These are phyloP conservation scores for Ceriagrion tenellum DNA, from an alignment of 2,888 invertebrate genomes.

Conservation along the genomic window DNA sequence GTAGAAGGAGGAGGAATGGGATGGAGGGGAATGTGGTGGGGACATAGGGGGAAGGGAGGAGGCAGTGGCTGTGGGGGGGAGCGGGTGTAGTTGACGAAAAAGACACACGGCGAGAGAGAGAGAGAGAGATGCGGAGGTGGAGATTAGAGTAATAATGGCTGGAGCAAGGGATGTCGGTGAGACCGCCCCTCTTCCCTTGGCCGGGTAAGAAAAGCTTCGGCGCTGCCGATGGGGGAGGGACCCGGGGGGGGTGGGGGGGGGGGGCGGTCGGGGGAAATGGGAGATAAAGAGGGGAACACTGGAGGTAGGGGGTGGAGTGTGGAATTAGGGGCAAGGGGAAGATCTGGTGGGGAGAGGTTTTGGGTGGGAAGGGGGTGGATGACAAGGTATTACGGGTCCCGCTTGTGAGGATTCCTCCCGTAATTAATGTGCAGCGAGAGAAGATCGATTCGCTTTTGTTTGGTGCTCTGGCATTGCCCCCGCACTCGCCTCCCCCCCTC, in stretches of 20 bases:
- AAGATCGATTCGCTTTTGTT: slow-evolving; percentile 68
- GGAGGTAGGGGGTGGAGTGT: neutral
- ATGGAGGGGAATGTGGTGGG: neutral
- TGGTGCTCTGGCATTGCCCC: slow-evolving; percentile 14
- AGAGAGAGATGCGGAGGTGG: slow-evolving; percentile 51
- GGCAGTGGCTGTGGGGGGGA: neutral
- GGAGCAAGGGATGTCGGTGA: slow-evolving; percentile 28
- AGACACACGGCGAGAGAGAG: neutral
- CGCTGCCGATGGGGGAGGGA: neutral
- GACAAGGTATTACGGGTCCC: slow-evolving; percentile 68
- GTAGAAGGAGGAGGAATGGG: slow-evolving; percentile 11
- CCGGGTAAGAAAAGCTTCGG: slow-evolving; percentile 61
- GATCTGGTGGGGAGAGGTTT: neutral
- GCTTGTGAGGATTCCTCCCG: slow-evolving; percentile 68
- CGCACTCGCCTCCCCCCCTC: neutral
- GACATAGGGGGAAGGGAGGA: neutral
- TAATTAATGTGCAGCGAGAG: slow-evolving; percentile 69
- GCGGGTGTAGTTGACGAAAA: neutral
- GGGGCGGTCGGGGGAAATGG: slow-evolving; percentile 11
- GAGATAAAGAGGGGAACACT: slow-evolving; percentile 46
- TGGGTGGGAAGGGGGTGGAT: slow-evolving; percentile 6
- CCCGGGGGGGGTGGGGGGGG: neutral
- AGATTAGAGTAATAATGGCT: slow-evolving; percentile 55
- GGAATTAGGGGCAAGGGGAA: slow-evolving; percentile 50
- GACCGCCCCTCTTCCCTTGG: neutral